Conservation (phyloP, 2,888 invertebrate species). For the Rotaria macrura region DNA sequence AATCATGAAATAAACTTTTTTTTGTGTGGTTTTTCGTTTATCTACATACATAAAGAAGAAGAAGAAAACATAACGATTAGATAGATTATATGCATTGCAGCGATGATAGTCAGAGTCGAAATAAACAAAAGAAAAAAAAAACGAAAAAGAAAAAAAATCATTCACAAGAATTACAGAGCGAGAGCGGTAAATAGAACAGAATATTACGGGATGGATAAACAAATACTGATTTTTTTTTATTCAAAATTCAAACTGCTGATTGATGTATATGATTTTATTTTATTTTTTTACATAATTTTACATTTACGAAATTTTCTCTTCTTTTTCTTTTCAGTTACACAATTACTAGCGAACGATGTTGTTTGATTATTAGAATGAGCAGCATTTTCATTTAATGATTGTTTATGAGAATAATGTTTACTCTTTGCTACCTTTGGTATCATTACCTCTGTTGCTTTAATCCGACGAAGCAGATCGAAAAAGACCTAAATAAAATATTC, state of each 20-base stretch:
- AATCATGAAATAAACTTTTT: neutral
- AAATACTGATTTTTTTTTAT: too few relatives aligned
- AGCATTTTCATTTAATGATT: neutral
- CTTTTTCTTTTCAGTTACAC: neutral
- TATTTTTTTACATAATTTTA: neutral
- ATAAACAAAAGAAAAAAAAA: neutral
- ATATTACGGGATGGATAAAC: too few relatives aligned
- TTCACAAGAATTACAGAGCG: constrained; percentile 9
- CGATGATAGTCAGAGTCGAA: neutral
- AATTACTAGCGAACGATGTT: neutral
- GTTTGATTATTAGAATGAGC: neutral
- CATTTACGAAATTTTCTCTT: neutral
- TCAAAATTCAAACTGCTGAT: neutral
- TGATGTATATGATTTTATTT: neutral
- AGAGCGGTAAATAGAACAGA: neutral
- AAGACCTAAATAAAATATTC: constrained; percentile 14
- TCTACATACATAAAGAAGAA: neutral
- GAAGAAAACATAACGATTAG: neutral
- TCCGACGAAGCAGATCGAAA: constrained; percentile 17
- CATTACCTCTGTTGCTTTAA: neutral
- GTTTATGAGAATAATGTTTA: neutral
- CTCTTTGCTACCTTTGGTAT: neutral
- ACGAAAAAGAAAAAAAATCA: neutral
- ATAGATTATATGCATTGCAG: constrained; percentile 12
- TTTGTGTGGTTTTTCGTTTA: neutral